Base-by-base conservation (phyloP, 1,140 invertebrate genomes). In the Stenopsyche tienmushanensis region DNA sequence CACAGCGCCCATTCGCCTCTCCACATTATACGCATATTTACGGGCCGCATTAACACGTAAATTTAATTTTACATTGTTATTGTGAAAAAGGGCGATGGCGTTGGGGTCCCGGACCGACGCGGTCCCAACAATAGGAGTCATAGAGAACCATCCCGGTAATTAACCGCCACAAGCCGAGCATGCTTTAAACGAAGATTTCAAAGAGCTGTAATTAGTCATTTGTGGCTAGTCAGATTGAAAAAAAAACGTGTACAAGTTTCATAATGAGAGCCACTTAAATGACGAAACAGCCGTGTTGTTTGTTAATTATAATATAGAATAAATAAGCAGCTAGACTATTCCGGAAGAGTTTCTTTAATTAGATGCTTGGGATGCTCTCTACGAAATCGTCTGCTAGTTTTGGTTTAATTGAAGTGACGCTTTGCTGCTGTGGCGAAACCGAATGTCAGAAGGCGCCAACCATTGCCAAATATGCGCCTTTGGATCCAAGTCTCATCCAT, bases 311-410 rank as follows among this genome's bases (percentile, higher is more conserved):
- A 18, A 60, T 45, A 60, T 60, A 45, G 34, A 60, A 34, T 60
- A 60, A 60, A 60, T 60, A 24, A 60, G 57, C 29, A 57, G 21
- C 50, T 10, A 53, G 42, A 25, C 41, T 18, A 60, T 42, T 57
- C 34, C 57, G 57, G 57, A 60, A 60, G 57, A 60, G 57, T 60
- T 60, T 60, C 42, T 26, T 34, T 60, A 60, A 60, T 60, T 60
- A 60, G 57, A 60, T 60, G 57, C 17, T 47, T 42, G 42, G 57
- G 54, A 44, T 39, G 54, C 44, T 57, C 41, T 25, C 54, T 26
- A 39, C 34, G 34, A 57, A 44, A 57, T 25, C 52, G 52, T 34
- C 52, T 29, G 52, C 20, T 15, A 3, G 9, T 7, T 17, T 17
- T 5, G 50, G 34, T 57, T 54, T 57, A 57, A 57, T 57, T 57